These are phyloP conservation scores for Alloplasta piceator DNA, from an alignment of 2,888 invertebrate genomes.

Conservation along the genomic window DNA sequence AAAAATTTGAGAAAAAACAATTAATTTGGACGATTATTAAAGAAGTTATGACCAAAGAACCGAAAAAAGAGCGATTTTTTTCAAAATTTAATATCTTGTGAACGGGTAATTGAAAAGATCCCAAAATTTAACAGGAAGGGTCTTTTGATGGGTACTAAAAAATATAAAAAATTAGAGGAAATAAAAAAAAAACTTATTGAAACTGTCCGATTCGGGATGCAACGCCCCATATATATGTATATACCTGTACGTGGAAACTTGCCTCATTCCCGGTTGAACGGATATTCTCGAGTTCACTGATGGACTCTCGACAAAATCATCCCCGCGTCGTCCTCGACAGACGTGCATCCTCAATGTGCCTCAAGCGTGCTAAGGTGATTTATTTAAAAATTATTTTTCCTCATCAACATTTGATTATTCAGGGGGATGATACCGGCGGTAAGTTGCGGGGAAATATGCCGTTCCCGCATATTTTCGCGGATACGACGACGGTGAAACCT, in stretches of 20 bases:
- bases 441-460: slow-evolving; percentile 7
- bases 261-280: slow-evolving; percentile 1
- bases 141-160: no score
- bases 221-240: background rate
- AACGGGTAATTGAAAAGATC: no score
- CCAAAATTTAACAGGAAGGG: no score
- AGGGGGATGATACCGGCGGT: slow-evolving; percentile 8
- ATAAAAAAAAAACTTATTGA: no score
- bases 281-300: slow-evolving; percentile 27
- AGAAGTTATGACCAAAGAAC: no score
- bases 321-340: background rate
- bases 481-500: slow-evolving; percentile 25
- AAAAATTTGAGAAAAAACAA: no score
- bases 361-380: background rate
- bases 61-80: no score
- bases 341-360: background rate
- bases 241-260: slow-evolving; percentile 8
- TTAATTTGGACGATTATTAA: no score
- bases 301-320: background rate
- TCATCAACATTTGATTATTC: slow-evolving; percentile 21
- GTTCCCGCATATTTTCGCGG: background rate
- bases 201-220: no score
- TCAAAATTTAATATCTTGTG: no score
- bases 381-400: background rate
- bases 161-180: no score